A percentile compares a stretch with the other conserved stretches of the same genome.
Conservation (phyloP, 2,113 vertebrate species). For the Zapus hudsonius region DNA sequence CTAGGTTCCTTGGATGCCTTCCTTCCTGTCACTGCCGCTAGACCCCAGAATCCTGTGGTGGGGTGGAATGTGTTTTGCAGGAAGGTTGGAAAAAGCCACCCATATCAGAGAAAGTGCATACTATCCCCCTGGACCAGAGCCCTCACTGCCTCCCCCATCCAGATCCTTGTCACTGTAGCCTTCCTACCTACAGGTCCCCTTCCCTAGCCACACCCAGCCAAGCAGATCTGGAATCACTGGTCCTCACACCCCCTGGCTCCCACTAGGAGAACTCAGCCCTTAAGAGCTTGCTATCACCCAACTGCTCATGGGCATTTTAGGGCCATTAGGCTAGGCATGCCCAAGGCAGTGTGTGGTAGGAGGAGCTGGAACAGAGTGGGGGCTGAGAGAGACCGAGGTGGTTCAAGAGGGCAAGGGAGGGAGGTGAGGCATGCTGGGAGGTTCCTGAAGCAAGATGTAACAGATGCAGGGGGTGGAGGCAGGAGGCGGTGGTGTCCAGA, state of each 20-base stretch:
- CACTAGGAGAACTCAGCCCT: fast-evolving
- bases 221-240: neutral
- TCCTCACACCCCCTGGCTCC: neutral
- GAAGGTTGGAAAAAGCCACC: too few relatives aligned
- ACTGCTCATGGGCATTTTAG: neutral
- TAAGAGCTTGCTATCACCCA: neutral
- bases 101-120: neutral
- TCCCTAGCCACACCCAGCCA: neutral
- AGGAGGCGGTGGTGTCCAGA: neutral
- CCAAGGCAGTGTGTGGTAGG: neutral
- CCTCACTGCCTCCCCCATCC: neutral
- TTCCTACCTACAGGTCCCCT: too few relatives aligned
- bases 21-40: neutral
- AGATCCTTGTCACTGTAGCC: neutral
- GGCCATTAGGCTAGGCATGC: neutral
- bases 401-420: neutral
- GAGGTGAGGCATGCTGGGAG: neutral
- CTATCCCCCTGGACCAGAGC: neutral
- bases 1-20: neutral
- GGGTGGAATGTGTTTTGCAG: neutral
- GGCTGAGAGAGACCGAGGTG: neutral
- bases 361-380: neutral
- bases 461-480: neutral
- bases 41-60: neutral
- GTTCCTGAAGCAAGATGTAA: neutral